phyloP scores from a whole-genome alignment of 2,113 vertebrate species.

The Pteropus alecto region DNA sequence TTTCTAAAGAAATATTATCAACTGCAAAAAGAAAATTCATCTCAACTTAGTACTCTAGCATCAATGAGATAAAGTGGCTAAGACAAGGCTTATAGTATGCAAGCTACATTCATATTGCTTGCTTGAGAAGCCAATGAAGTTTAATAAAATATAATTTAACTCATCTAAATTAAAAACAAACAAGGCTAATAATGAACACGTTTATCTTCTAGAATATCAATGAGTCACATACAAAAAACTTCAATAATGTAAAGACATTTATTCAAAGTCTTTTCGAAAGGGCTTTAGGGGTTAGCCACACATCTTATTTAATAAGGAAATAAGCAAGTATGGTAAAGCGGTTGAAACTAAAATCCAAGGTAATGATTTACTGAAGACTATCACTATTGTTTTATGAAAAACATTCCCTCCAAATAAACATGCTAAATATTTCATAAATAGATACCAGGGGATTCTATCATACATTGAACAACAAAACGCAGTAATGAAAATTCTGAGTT shows the following conservation, averaged over 20 bases:
- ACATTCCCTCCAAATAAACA: constrained; percentile 18
- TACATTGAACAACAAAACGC: neutral
- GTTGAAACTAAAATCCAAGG: neutral
- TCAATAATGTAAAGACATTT: constrained; percentile 47
- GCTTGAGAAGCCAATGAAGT: constrained; percentile 56
- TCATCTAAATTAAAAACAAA: constrained; percentile 72
- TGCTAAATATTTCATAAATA: constrained; percentile 55
- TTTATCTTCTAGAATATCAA: constrained; percentile 68
- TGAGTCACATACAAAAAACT: constrained; percentile 43
- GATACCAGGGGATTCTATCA: constrained; percentile 19
- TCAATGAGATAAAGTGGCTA: constrained; percentile 18
- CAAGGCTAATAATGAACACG: constrained; percentile 58
- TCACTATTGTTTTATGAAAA: constrained; percentile 18
- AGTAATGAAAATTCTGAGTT: constrained; percentile 47
- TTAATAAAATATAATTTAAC: constrained; percentile 69
- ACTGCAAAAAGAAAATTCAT: constrained; percentile 24
- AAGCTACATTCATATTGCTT: constrained; percentile 21
- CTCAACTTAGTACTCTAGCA: constrained; percentile 32
- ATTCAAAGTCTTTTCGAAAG: neutral
- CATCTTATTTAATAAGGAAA: constrained; percentile 39
- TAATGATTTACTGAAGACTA: constrained; percentile 18
- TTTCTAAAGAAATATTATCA: constrained; percentile 48
- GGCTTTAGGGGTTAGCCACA: neutral
- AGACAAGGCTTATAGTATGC: constrained; percentile 1
- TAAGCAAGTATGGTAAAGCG: neutral